Conservation (phyloP, 2,113 vertebrate genomes). For the Zosterops lateralis region DNA sequence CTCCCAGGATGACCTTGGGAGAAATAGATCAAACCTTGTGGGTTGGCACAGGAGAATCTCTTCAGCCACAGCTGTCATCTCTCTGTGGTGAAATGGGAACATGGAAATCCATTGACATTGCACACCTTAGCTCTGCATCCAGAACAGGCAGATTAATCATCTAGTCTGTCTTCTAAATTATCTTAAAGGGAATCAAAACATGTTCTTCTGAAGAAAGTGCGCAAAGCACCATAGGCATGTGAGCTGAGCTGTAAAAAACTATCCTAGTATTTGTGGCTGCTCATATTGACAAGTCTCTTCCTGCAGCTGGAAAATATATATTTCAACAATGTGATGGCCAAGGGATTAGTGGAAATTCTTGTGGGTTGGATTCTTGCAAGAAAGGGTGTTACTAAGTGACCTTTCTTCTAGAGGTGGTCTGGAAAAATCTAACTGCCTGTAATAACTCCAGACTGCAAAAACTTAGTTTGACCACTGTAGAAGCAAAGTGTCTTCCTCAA, state of each 20-base stretch:
- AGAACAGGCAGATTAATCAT: not conserved
- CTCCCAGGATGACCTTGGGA: accelerated
- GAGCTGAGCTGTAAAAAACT: not conserved
- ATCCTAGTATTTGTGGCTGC: not conserved
- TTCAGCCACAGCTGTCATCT: not conserved
- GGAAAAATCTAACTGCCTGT: not conserved
- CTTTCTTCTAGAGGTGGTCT: not conserved
- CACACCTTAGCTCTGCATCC: not conserved
- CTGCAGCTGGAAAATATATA: not conserved
- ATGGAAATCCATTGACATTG: not conserved
- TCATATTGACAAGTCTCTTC: not conserved
- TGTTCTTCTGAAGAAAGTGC: not conserved
- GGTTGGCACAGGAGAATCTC: not conserved
- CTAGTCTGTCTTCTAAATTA: not conserved
- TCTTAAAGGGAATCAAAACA: slow-evolving; percentile 6
- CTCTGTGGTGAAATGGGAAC: not conserved
- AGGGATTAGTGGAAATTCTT: not conserved
- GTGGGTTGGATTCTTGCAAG: not conserved
- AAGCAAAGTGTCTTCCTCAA: not conserved
- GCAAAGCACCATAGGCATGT: not conserved
- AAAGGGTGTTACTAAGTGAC: not conserved
- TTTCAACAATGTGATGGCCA: not conserved
- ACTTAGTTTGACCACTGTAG: not conserved
- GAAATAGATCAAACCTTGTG: not conserved
- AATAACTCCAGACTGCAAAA: not conserved